phyloP scores from a whole-genome alignment of 1,140 invertebrate genomes.

The Calephelis virginiensis region DNA sequence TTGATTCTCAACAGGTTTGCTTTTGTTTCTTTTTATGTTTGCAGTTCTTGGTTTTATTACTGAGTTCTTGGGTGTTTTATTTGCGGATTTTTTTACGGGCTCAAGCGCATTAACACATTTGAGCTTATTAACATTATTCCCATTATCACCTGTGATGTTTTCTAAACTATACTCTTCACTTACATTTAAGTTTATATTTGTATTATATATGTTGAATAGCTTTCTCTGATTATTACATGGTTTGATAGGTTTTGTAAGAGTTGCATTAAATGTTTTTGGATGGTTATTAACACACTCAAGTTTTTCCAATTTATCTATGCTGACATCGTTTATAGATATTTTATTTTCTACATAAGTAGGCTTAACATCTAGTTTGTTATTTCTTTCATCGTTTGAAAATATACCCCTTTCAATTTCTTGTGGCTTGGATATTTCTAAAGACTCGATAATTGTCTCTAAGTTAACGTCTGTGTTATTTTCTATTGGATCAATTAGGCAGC shows the following conservation, averaged over 20 bases:
- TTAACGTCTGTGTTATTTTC: slow-evolving; percentile 13
- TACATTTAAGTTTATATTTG: background rate
- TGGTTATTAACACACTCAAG: background rate
- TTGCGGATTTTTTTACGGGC: background rate
- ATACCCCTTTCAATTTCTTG: background rate
- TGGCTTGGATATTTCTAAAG: background rate
- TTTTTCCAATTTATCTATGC: background rate
- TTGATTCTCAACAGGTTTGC: background rate
- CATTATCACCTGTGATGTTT: background rate
- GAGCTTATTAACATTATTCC: background rate
- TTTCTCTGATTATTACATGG: background rate
- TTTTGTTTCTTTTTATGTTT: background rate
- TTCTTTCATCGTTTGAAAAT: background rate
- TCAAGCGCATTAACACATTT: background rate
- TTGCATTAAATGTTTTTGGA: background rate
- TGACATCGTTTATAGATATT: background rate
- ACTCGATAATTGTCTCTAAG: slow-evolving; percentile 1
- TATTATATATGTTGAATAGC: background rate
- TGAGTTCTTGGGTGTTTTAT: background rate
- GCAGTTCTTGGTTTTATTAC: background rate
- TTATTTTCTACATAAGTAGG: background rate
- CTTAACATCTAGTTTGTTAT: background rate
- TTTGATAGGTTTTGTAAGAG: background rate
- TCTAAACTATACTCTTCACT: background rate
- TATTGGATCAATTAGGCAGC: slow-evolving; percentile 15